These are phyloP conservation scores for Chrysochloris asiatica DNA, from an alignment of 2,113 vertebrate species.

Conservation along the genomic window DNA sequence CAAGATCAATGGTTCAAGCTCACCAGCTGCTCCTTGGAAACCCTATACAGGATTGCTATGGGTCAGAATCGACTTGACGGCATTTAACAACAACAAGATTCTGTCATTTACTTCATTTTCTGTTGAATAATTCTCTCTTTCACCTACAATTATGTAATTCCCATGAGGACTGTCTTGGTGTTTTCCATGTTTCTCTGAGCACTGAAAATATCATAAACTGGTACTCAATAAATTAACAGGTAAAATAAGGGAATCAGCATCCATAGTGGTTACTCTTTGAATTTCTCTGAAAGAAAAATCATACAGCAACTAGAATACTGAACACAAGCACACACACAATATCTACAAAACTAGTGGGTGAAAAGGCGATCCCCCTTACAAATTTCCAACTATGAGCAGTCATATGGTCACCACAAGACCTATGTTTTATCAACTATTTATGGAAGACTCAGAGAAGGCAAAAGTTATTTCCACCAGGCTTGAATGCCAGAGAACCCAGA, in stretches of 20 bases:
- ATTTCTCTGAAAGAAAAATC: neutral
- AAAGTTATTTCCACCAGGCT: neutral
- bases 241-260: neutral
- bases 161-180: neutral
- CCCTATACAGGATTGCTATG: no score
- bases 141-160: neutral
- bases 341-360: neutral
- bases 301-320: neutral
- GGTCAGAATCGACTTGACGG: no score
- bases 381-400: neutral
- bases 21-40: no score
- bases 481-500: neutral
- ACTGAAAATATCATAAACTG: neutral
- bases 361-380: neutral
- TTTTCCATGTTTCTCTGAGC: neutral
- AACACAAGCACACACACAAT: neutral
- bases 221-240: neutral
- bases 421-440: neutral
- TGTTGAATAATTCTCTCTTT: neutral
- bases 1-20: no score
- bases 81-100: no score
- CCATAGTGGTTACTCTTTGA: neutral
- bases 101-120: conserved; percentile 9
- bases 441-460: neutral
- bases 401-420: neutral